Evolutionary conservation across 2,888 invertebrate species (phyloP), one percentile per base, ranked within the genome.

Genomic region (Trypoxylon attenuatum): DNA sequence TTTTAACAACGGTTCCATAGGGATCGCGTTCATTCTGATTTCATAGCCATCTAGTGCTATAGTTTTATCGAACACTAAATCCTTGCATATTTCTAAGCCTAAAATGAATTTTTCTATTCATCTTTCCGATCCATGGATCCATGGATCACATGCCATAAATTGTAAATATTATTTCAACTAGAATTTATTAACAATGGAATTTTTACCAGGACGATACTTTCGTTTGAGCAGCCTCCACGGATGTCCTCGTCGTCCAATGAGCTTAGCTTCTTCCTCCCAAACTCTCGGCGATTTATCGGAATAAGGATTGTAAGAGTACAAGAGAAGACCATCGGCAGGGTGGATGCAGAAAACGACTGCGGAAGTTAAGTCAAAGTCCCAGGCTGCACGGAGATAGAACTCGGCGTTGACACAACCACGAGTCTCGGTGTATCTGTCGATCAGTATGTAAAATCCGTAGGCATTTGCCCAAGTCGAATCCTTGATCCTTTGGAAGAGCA

Each of bases 281-380:
- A 45, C 39, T 0, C 18, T 10, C 0, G 76, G 69, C 4, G 61
- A 49, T 1, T 16, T 4, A 0, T 46, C 43, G 1, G 70, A 59
- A 19, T 69, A 80, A 1, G 80, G 80, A 64, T 73, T 72, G 39
- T 67, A 80, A 0, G 76, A 70, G 18, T 70, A 80, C 3, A 71
- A 2, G 1, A 62, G 41, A 5, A 73, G 19, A 1, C 57, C 71
- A 1, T 75, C 55, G 1, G 15, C 5, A 5, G 69, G 62, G 45
- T 78, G 77, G 18, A 64, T 38, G 45, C 80, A 80, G 0, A 76
- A 13, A 43, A 76, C 72, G 0, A 77, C 42, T 1, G 71, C 29
- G 2, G 46, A 54, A 1, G 75, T 25, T 3, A 73, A 41, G 13
- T 74, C 66, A 45, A 57, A 72, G 3, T 72, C 43, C 80, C 80